phyloP scores from a whole-genome alignment of 2,113 vertebrate species.

The Tylochromis polylepis region DNA sequence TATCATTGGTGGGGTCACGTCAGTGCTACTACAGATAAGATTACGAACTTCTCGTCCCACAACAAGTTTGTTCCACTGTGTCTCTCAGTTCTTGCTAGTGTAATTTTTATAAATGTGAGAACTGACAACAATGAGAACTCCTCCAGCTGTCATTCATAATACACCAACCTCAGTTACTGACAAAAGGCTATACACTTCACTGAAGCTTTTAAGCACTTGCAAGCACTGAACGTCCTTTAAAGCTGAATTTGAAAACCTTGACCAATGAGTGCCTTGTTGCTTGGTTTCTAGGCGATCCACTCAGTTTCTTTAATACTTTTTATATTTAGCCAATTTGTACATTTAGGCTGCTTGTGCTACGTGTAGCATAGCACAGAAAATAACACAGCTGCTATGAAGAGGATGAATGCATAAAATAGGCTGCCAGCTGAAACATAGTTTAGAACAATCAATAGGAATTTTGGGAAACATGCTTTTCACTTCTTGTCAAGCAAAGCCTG shows the following conservation, averaged over 20 bases:
- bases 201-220: constrained; percentile 10
- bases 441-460: neutral
- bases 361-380: neutral
- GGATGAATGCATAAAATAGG: neutral
- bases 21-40: neutral
- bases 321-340: neutral
- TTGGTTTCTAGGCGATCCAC: neutral
- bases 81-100: neutral
- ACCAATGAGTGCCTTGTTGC: neutral
- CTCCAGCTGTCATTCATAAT: neutral
- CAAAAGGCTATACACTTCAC: neutral
- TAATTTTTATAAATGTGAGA: neutral
- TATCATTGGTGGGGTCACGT: neutral
- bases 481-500: neutral
- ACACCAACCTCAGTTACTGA: neutral
- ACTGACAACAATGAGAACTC: neutral
- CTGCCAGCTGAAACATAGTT: neutral
- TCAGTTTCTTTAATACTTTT: neutral
- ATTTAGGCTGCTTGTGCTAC: neutral
- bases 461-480: neutral
- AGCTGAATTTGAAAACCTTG: neutral
- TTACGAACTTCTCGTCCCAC: neutral
- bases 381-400: neutral
- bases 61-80: neutral
- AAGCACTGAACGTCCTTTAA: neutral